Conservation (phyloP, 92 coral and sea anemone species). For the Metridium senile region DNA sequence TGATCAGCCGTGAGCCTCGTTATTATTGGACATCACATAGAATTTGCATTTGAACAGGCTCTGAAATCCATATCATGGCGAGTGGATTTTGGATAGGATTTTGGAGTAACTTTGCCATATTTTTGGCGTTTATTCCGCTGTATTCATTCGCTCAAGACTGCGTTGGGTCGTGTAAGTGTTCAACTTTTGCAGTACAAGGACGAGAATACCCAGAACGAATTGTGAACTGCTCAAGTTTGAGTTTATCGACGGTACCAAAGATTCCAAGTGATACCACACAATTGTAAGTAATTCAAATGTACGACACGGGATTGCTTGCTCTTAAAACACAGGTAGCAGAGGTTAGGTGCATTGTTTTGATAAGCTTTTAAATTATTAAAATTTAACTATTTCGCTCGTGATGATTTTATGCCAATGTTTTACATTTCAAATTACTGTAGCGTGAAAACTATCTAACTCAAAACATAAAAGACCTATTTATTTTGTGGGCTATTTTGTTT, state of each 20-base stretch:
- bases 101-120: conserved; percentile 13
- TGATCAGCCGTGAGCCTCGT: background rate
- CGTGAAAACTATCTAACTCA: background rate
- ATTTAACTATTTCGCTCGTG: background rate
- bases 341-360: conserved; percentile 19
- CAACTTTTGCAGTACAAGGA: conserved; percentile 26
- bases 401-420: background rate
- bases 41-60: conserved; percentile 11
- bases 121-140: conserved; percentile 6
- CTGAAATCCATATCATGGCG: conserved; percentile 21
- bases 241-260: conserved; percentile 27
- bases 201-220: conserved; percentile 29
- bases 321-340: conserved; percentile 9
- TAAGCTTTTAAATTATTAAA: conserved; percentile 14
- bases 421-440: background rate
- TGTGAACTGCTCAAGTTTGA: conserved; percentile 53
- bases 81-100: conserved; percentile 4
- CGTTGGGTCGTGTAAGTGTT: conserved; percentile 44
- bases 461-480: background rate
- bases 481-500: background rate
- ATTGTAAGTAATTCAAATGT: conserved; percentile 26
- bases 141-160: conserved; percentile 14
- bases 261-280: conserved; percentile 37
- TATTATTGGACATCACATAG: background rate
- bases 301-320: conserved; percentile 11